These are phyloP conservation scores for Oryzias sinensis DNA, from an alignment of 2,797 vertebrate genomes.

Conservation along the genomic window DNA sequence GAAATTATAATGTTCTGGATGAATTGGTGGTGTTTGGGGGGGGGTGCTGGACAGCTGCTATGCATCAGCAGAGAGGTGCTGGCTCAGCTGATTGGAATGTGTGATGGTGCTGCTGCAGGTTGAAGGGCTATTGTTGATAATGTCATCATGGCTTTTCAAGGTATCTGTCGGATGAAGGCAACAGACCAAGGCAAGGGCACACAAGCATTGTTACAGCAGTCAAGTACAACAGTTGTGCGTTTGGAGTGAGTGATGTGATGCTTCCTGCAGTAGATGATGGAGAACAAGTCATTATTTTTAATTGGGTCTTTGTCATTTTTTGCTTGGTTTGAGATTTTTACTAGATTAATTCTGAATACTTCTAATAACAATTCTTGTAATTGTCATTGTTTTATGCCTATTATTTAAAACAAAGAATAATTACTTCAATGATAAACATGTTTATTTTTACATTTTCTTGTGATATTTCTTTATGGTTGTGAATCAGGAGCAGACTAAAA, in stretches of 20 bases:
- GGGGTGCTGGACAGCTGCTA: conserved; percentile 29
- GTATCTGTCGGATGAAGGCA: conserved; percentile 26
- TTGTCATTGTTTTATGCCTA: too few species aligned
- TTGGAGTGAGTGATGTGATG: not conserved
- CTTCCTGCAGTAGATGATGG: not conserved
- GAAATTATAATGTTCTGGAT: conserved; percentile 33
- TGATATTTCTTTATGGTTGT: too few species aligned
- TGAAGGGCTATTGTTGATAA: conserved; percentile 49
- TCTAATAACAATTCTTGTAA: too few species aligned
- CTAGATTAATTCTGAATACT: not conserved
- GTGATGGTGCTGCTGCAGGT: conserved; percentile 49
- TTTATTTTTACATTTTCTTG: too few species aligned
- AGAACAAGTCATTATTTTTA: not conserved
- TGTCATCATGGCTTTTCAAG: conserved; percentile 50
- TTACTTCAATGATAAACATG: too few species aligned
- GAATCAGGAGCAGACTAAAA: too few species aligned
- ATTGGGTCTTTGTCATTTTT: not conserved
- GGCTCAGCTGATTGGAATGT: conserved; percentile 53
- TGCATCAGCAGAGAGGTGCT: conserved; percentile 56
- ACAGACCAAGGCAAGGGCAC: conserved; percentile 8
- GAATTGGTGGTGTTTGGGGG: conserved; percentile 1
- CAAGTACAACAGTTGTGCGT: not conserved
- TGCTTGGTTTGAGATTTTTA: not conserved
- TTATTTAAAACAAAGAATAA: too few species aligned
- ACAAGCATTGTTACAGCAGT: not conserved